Conservation (phyloP, 2,113 vertebrate species). For the Gambusia holbrooki region DNA sequence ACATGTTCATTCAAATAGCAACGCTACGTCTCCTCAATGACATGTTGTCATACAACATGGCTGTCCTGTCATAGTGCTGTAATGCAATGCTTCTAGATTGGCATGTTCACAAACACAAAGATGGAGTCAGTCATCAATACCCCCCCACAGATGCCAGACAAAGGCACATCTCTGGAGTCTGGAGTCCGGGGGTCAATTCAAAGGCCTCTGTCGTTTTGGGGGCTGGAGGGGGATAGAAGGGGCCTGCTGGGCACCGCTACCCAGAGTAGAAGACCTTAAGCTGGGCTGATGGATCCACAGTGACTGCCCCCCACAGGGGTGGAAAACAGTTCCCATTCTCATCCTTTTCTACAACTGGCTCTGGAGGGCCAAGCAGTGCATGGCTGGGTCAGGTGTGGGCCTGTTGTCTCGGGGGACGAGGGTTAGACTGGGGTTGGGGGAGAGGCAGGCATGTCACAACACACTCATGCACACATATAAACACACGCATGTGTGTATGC, state of each 20-base stretch:
- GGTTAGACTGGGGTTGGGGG: conserved; percentile 37
- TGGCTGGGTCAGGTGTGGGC: conserved; percentile 76
- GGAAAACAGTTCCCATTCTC: conserved; percentile 62
- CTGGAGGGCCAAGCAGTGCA: conserved; percentile 60
- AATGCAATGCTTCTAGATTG: conserved; percentile 52
- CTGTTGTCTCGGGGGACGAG: conserved; percentile 59
- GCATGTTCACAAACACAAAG: conserved; percentile 74
- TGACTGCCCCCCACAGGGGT: conserved; percentile 73
- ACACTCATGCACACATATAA: conserved; percentile 43
- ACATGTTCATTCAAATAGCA: not conserved
- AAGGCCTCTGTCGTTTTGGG: conserved; percentile 60
- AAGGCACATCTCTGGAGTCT: conserved; percentile 64
- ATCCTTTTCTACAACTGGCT: conserved; percentile 46
- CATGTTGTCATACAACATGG: conserved; percentile 51
- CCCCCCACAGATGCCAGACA: conserved; percentile 61
- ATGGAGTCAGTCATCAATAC: conserved; percentile 73
- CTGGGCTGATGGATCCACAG: conserved; percentile 71
- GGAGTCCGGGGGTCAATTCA: conserved; percentile 72
- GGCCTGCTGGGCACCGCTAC: conserved; percentile 70
- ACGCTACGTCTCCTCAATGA: not conserved
- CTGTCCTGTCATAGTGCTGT: conserved; percentile 50
- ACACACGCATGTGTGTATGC: conserved; percentile 25
- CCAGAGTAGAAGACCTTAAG: conserved; percentile 73
- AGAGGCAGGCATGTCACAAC: conserved; percentile 57
- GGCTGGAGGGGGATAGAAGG: conserved; percentile 49